Evolutionary conservation across 2,113 vertebrate genomes (phyloP).

Genomic region (Cyanocitta stelleri): DNA sequence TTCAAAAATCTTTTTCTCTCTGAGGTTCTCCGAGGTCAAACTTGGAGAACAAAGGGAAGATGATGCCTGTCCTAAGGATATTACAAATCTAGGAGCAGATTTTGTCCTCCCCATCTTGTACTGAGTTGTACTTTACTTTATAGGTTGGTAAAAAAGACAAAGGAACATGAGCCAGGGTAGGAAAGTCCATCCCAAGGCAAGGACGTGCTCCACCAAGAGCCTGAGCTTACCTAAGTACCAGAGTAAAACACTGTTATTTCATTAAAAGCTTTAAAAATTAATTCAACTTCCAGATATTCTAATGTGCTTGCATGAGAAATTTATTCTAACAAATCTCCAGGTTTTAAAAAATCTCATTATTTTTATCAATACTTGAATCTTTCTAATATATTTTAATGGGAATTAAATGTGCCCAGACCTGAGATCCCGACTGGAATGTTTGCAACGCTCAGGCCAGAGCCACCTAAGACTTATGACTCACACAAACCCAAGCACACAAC

Average conservation of each 20-base stretch:
- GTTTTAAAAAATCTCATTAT: neutral
- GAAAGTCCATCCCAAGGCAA: neutral
- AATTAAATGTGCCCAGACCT: neutral
- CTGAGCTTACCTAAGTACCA: neutral
- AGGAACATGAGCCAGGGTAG: neutral
- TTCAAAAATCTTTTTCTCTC: neutral
- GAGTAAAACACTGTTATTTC: neutral
- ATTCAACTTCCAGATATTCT: neutral
- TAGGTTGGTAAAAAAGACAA: neutral
- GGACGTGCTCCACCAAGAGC: neutral
- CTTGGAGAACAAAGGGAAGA: neutral
- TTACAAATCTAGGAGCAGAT: neutral
- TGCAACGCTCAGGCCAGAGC: neutral
- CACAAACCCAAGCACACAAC: neutral
- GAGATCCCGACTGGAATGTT: neutral
- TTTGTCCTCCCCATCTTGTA: neutral
- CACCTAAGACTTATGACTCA: neutral
- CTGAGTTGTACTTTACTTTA: neutral
- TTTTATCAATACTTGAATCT: neutral
- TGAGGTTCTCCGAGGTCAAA: neutral
- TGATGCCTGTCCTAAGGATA: neutral
- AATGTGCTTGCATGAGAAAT: neutral
- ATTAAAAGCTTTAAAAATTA: neutral
- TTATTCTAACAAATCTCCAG: neutral
- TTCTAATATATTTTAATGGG: neutral